Conservation (phyloP, 1,140 invertebrate genomes). For the Aricia agestis region DNA sequence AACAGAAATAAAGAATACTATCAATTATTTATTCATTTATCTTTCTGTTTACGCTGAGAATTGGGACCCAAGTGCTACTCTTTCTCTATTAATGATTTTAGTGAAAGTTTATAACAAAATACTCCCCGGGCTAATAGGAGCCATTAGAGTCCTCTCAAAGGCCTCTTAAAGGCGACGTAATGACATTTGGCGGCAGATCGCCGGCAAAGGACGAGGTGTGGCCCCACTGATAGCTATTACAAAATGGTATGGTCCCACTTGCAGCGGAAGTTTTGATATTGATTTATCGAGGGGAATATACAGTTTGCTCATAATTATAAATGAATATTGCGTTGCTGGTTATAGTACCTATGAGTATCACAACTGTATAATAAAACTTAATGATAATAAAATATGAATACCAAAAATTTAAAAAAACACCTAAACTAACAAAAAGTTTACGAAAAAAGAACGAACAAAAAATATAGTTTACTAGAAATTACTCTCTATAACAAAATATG, state of each 20-base stretch:
- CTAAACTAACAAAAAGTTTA: no score
- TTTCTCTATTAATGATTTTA: neutral
- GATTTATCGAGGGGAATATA: neutral
- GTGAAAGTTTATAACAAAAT: neutral
- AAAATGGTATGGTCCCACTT: neutral
- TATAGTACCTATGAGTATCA: no score
- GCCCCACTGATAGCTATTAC: neutral
- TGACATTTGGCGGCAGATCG: slow-evolving; percentile 2
- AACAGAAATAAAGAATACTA: no score
- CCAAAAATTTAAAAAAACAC: no score
- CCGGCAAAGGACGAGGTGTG: neutral
- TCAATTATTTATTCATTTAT: no score
- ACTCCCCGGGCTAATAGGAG: neutral
- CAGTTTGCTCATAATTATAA: neutral
- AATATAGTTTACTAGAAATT: no score
- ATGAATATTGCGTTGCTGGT: neutral
- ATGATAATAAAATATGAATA: no score
- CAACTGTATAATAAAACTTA: no score
- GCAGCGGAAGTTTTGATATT: neutral
- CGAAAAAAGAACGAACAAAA: no score
- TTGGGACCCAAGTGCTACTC: neutral
- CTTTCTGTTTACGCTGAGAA: no score
- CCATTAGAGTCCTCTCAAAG: slow-evolving; percentile 7
- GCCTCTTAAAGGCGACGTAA: slow-evolving; percentile 12
- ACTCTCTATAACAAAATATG: no score